Evolutionary conservation across 2,888 invertebrate genomes (phyloP), one percentile per base, ranked within the genome.

Genomic region (Hydriomena furcata): DNA sequence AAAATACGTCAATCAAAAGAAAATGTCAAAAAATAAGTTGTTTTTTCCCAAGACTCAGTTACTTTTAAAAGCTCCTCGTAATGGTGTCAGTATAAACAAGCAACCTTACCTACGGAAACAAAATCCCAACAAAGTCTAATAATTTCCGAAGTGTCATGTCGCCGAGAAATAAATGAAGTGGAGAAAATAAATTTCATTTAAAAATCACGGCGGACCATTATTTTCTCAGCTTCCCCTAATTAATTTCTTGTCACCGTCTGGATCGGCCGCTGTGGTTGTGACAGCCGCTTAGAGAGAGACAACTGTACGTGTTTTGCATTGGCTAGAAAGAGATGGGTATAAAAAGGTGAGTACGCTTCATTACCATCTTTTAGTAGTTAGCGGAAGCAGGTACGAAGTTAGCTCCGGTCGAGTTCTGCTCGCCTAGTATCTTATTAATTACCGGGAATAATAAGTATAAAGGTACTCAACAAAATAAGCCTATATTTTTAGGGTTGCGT

Each of bases 191-290:
- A 88, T 88, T 88, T 84, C 84, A 84, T 89, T 87, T 87, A 89
- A 89, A 89, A 89, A 89, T 88, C 88, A 86, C 84, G 84, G 81
- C 80, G 68, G 70, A 82, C 87, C 88, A 89, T 89, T 89, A 87
- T 89, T 87, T 84, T 83, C 81, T 76, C 71, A 73, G 81, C 80
- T 84, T 86, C 84, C 84, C 86, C 87, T 89, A 88, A 89, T 89
- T 89, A 89, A 89, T 89, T 89, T 88, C 88, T 82, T 88, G 88
- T 89, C 88, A 88, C 85, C 83, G 87, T 82, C 84, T 80, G 79
- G 77, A 83, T 82, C 80, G 83, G 79, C 81, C 79, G 83, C 75
- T 79, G 79, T 85, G 87, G 78, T 76, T 70, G 70, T 88, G 87
- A 88, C 88, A 87, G 85, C 75, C 71, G 65, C 69, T 66, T 61